These are phyloP conservation scores for Brachypodius melanocephalos DNA, from an alignment of 2,113 vertebrate genomes.

Conservation along the genomic window DNA sequence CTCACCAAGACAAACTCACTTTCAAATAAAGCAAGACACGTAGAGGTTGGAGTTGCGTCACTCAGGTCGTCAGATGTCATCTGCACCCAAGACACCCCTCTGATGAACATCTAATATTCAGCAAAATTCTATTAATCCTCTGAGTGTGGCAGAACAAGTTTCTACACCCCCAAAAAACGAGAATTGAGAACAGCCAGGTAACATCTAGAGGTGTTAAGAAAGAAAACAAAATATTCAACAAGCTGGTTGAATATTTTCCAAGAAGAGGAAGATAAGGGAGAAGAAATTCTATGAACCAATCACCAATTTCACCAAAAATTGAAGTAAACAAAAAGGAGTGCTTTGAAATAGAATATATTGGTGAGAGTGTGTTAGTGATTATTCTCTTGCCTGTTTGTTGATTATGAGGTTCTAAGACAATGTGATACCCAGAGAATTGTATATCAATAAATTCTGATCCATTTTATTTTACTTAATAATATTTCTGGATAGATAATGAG, in stretches of 20 bases:
- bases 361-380: accelerated
- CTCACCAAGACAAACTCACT: background rate
- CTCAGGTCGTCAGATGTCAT: background rate
- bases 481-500: background rate
- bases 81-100: background rate
- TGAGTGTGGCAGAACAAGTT: background rate
- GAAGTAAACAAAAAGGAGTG: background rate
- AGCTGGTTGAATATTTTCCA: background rate
- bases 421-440: background rate
- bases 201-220: background rate
- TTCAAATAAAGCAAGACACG: background rate
- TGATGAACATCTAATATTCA: background rate
- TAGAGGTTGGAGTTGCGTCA: background rate
- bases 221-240: background rate
- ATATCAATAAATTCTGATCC: background rate
- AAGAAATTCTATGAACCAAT: background rate
- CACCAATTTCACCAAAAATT: background rate
- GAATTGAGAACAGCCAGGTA: background rate
- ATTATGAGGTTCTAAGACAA: background rate
- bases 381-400: background rate
- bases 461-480: background rate
- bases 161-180: background rate
- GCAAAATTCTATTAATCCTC: background rate
- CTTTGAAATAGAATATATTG: background rate
- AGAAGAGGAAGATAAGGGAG: background rate